These are phyloP conservation scores for Varanus salvator DNA, from an alignment of 2,113 vertebrate genomes.

Conservation along the genomic window DNA sequence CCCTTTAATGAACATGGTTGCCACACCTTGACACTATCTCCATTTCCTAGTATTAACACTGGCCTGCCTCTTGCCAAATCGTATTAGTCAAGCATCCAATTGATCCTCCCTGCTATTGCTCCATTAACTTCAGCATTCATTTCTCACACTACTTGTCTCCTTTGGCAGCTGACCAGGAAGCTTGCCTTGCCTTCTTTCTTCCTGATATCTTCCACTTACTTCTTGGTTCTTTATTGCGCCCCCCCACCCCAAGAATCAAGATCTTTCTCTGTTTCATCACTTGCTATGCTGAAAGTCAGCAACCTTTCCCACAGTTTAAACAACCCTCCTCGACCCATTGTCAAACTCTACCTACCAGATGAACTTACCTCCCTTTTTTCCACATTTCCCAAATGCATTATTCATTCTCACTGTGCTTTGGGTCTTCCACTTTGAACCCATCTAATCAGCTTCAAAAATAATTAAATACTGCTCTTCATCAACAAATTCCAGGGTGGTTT, in stretches of 20 bases:
- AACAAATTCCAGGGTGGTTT: no score
- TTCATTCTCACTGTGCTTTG: background rate
- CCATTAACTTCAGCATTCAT: background rate
- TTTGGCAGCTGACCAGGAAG: background rate
- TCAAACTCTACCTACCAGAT: background rate
- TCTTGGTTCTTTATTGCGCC: no score
- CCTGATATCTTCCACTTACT: background rate
- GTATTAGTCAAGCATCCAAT: background rate
- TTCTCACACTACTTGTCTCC: no score
- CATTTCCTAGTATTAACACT: background rate
- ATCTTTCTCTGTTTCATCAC: background rate
- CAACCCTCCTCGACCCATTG: background rate
- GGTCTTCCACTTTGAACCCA: background rate
- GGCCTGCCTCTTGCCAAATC: background rate
- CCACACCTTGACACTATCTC: background rate
- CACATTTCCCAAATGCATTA: no score
- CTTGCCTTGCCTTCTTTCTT: no score
- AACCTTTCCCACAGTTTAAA: no score
- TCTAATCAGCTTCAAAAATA: background rate
- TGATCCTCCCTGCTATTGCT: background rate
- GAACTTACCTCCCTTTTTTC: background rate
- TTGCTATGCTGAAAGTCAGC: background rate
- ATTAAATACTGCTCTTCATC: no score
- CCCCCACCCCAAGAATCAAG: no score
- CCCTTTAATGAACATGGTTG: no score